Evolutionary conservation across 2,113 vertebrate species (phyloP).

Genomic region (Prunella himalayana): DNA sequence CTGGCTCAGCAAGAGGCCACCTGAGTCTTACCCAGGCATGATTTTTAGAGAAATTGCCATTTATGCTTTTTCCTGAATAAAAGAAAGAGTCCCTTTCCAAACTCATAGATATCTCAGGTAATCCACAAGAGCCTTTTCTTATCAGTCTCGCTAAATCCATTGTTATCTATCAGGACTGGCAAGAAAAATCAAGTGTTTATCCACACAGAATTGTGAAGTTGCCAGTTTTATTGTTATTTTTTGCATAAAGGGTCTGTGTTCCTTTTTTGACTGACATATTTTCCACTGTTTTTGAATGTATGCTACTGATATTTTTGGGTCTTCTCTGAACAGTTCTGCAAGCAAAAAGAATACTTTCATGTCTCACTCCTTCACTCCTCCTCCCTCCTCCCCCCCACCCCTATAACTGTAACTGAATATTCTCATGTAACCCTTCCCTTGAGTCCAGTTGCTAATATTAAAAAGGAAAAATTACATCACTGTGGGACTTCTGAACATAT

Average conservation of each 20-base stretch:
- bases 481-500: neutral
- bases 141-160: neutral
- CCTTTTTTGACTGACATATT: neutral
- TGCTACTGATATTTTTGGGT: neutral
- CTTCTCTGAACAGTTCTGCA: neutral
- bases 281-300: neutral
- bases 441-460: neutral
- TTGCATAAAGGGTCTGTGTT: neutral
- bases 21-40: rapidly evolving
- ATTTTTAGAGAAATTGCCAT: neutral
- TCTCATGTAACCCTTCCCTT: neutral
- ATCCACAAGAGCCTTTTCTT: neutral
- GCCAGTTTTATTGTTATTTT: neutral
- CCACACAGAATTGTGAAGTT: neutral
- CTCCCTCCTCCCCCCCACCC: rapidly evolving
- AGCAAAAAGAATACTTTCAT: neutral
- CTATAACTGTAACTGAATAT: neutral
- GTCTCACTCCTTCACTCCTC: neutral
- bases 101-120: neutral
- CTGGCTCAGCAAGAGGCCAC: neutral
- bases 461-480: neutral
- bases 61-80: neutral
- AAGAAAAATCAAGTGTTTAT: neutral
- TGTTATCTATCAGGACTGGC: neutral
- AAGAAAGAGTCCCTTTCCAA: neutral